Conservation (phyloP, 2,797 vertebrate genomes). For the Sarcoramphus papa region DNA sequence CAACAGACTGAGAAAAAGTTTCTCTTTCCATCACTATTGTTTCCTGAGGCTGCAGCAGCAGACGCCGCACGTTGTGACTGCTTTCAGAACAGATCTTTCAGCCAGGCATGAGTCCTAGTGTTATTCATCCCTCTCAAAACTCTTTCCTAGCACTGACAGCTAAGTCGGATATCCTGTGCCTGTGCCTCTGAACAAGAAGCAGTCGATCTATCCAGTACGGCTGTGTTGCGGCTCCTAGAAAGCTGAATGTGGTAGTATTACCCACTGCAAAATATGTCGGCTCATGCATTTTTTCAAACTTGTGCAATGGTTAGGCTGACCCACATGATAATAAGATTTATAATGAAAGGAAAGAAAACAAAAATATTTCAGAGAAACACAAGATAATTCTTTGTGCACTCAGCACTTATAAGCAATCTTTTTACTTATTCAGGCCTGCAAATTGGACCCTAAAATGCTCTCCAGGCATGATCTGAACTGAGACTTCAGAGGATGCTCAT, state of each 20-base stretch:
- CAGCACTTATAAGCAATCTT: not conserved
- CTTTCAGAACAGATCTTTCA: not conserved
- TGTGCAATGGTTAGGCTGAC: not conserved
- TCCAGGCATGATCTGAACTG: not conserved
- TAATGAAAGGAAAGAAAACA: not conserved
- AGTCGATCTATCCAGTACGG: accelerated
- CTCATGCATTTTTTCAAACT: not conserved
- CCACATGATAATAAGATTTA: not conserved
- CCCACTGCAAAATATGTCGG: not conserved
- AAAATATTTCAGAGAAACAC: not conserved
- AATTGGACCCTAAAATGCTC: not conserved
- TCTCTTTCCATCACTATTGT: not conserved
- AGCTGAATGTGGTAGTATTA: not conserved
- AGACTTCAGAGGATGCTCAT: not conserved
- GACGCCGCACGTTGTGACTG: accelerated
- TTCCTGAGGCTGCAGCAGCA: not conserved
- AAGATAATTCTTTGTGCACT: not conserved
- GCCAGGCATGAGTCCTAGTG: not conserved
- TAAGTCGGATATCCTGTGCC: not conserved
- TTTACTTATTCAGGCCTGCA: not conserved
- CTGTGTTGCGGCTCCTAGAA: not conserved
- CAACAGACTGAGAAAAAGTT: not conserved
- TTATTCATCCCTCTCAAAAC: not conserved
- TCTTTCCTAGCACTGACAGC: not conserved
- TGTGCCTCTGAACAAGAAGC: not conserved